Base-by-base conservation (phyloP, 2,797 vertebrate genomes). In the Echiichthys vipera region DNA sequence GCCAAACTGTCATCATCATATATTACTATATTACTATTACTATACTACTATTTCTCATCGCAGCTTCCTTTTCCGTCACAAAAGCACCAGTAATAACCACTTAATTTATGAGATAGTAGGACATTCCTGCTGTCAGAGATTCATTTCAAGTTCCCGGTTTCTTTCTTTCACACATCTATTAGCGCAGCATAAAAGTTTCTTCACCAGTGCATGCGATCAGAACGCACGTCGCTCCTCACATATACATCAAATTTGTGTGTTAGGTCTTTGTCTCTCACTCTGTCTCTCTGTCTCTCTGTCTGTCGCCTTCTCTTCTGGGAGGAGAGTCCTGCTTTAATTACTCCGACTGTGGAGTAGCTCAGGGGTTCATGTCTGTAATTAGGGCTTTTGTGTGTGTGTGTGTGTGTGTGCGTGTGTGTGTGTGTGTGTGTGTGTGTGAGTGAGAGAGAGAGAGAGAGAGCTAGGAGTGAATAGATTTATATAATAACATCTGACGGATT, bases 281-380 rank as follows among this genome's bases (percentile, higher is more conserved):
- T 61, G n/a, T n/a, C n/a, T n/a, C 34, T 36, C 11, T 36, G 64
- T 50, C 20, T 56, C 69, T 75, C 73, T 78, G 70, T 86, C 85
- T 84, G 80, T 55, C 73, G 13, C 81, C 47, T 51, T 73, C 71
- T 71, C 62, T 88, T 83, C 71, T 59, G 22, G 75, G 84, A 81
- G 74, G 79, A 88, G 84, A 88, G 75, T 63, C 78, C 79, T 74
- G 72, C 79, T 89, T 91, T 93, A 93, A 94, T 93, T 93, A 92
- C 83, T 88, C 65, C 81, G 81, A 46, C 87, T 86, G 82, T 89
- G 80, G 76, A 91, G 81, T 68, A 85, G 90, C 77, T 83, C 65
- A 69, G 85, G 81, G 83, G 88, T 76, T 83, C 65, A 65, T 71
- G 86, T 78, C 85, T 86, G 84, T 92, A 92, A 94, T 94, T 93